Conservation (phyloP, 2,888 invertebrate genomes). For the Tridacna gigas region DNA sequence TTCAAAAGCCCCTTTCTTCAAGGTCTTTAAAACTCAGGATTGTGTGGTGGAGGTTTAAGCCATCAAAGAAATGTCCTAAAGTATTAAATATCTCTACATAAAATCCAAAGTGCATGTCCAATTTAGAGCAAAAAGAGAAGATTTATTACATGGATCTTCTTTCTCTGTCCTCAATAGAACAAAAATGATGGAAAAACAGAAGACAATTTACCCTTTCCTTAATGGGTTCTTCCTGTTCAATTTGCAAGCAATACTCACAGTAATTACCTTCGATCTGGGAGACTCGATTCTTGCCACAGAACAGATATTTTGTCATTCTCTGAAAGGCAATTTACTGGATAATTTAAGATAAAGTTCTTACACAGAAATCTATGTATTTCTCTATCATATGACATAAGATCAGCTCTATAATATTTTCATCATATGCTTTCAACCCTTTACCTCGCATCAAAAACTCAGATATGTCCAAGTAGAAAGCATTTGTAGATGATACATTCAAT, state of each 20-base stretch:
- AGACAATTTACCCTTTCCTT: constrained; percentile 36
- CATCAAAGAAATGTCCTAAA: no score
- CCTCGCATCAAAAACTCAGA: no score
- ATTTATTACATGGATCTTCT: constrained; percentile 3
- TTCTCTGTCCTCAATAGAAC: background rate
- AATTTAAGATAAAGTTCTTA: background rate
- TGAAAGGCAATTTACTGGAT: background rate
- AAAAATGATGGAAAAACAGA: constrained; percentile 19
- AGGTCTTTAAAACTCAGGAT: no score
- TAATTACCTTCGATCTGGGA: constrained; percentile 37
- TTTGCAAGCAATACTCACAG: constrained; percentile 40
- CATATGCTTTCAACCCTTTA: no score
- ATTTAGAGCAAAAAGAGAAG: constrained; percentile 5
- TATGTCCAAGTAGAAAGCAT: no score
- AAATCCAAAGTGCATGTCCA: constrained; percentile 1
- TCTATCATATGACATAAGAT: no score
- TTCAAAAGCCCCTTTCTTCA: no score
- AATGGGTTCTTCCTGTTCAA: constrained; percentile 40
- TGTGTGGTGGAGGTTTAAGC: no score
- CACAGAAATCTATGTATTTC: no score
- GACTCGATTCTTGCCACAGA: constrained; percentile 26
- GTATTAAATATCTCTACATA: background rate
- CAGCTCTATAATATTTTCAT: no score
- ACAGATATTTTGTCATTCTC: constrained; percentile 22
- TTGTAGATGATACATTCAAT: no score